phyloP scores from a whole-genome alignment of 2,888 invertebrate species.

The Leptopilina syphax region DNA sequence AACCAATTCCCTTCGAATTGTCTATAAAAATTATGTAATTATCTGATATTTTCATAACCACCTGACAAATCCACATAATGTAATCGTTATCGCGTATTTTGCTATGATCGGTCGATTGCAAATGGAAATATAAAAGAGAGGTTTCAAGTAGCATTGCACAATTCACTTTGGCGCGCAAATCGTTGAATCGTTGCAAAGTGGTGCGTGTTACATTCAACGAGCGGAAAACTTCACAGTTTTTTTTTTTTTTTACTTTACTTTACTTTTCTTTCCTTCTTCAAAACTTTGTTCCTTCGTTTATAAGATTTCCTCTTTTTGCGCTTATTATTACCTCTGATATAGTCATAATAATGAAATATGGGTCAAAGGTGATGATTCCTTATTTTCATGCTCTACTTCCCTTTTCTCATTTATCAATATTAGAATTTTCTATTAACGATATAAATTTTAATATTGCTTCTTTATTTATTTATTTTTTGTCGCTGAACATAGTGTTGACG shows the following conservation, averaged over 20 bases:
- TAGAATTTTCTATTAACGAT: no score
- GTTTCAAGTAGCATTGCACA: conserved; percentile 63
- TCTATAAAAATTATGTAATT: conserved; percentile 21
- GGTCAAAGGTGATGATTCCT: conserved; percentile 8
- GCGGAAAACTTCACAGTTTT: conserved; percentile 68
- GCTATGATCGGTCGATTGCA: conserved; percentile 60
- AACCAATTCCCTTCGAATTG: background rate
- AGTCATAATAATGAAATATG: background rate
- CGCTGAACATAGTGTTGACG: no score
- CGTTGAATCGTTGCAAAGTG: conserved; percentile 70
- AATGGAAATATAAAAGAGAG: conserved; percentile 52
- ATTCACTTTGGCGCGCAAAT: conserved; percentile 62
- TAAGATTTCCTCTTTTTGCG: no score
- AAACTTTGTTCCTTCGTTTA: conserved; percentile 8
- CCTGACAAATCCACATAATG: conserved; percentile 57
- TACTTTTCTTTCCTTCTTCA: conserved; percentile 36
- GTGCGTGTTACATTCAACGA: conserved; percentile 71
- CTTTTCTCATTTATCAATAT: no score
- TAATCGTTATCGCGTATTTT: conserved; percentile 61
- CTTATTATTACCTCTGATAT: no score
- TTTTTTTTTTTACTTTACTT: conserved; percentile 32
- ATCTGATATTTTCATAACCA: conserved; percentile 36
- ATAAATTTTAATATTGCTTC: no score
- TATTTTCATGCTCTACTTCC: no score
- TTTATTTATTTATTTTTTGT: no score